Conservation (phyloP, 1,140 invertebrate genomes). For the Orchestia grillus region DNA sequence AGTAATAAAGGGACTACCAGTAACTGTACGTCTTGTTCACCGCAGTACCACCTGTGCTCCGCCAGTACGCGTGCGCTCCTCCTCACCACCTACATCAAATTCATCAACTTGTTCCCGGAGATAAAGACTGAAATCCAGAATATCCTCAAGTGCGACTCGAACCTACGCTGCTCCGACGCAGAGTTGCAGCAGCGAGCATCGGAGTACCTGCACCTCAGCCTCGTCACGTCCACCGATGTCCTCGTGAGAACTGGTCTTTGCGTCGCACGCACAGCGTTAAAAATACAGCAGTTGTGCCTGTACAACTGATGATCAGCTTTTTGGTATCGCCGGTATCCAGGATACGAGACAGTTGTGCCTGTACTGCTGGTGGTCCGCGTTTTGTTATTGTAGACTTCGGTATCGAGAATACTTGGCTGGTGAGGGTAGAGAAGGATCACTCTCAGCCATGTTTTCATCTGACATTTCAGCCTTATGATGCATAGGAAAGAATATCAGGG, state of each 20-base stretch:
- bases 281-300: neutral
- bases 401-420: too few relatives aligned
- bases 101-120: constrained; percentile 99
- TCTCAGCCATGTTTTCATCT: too few relatives aligned
- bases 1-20: constrained; percentile 5
- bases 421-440: too few relatives aligned
- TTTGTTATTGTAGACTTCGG: too few relatives aligned
- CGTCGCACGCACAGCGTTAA: neutral
- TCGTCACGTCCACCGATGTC: constrained; percentile 96
- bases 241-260: constrained; percentile 76
- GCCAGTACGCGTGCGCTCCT: constrained; percentile 95
- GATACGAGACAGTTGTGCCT: neutral
- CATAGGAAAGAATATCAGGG: too few relatives aligned
- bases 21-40: constrained; percentile 63
- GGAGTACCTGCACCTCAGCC: constrained; percentile 97
- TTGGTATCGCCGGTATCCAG: neutral
- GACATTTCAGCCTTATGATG: too few relatives aligned
- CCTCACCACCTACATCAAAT: constrained; percentile 99
- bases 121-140: constrained; percentile 97
- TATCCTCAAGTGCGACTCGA: constrained; percentile 95
- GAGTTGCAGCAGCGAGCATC: constrained; percentile 98
- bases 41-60: constrained; percentile 94
- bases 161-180: constrained; percentile 96
- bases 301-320: neutral
- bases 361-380: too few relatives aligned